These are phyloP conservation scores for Cylas formicarius DNA, from an alignment of 1,140 invertebrate genomes.

Conservation along the genomic window DNA sequence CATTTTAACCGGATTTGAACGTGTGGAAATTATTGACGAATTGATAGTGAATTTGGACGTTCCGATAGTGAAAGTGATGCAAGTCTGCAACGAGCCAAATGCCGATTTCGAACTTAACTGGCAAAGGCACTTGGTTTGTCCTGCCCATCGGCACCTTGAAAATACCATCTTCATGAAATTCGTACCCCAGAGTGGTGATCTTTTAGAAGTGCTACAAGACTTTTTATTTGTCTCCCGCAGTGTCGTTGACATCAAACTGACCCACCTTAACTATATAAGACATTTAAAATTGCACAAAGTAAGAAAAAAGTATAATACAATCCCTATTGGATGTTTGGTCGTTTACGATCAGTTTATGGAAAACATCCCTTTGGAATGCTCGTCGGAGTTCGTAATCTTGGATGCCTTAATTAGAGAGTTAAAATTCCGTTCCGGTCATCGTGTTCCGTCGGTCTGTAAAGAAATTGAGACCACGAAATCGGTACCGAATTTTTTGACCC, in stretches of 20 bases:
- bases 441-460: conserved; percentile 3
- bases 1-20: conserved; percentile 15
- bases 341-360: conserved; percentile 19
- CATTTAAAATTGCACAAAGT: conserved; percentile 17
- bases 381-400: conserved; percentile 8
- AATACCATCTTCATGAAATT: conserved; percentile 21
- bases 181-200: neutral
- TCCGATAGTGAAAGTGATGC: conserved; percentile 10
- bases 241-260: conserved; percentile 19
- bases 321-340: conserved; percentile 8
- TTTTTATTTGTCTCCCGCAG: conserved; percentile 13
- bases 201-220: conserved; percentile 7
- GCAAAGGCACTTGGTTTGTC: conserved; percentile 4
- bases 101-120: neutral
- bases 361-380: conserved; percentile 15
- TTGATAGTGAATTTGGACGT: conserved; percentile 5
- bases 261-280: conserved; percentile 21
- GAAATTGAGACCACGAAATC: conserved; percentile 1
- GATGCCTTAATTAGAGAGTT: conserved; percentile 18
- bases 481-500: conserved; percentile 8
- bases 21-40: conserved; percentile 9
- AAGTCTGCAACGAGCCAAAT: neutral
- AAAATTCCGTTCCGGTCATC: neutral
- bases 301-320: conserved; percentile 5
- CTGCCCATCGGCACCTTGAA: conserved; percentile 9